Evolutionary conservation across 2,888 invertebrate species (phyloP).

Genomic region (Leptopterna dolabrata): DNA sequence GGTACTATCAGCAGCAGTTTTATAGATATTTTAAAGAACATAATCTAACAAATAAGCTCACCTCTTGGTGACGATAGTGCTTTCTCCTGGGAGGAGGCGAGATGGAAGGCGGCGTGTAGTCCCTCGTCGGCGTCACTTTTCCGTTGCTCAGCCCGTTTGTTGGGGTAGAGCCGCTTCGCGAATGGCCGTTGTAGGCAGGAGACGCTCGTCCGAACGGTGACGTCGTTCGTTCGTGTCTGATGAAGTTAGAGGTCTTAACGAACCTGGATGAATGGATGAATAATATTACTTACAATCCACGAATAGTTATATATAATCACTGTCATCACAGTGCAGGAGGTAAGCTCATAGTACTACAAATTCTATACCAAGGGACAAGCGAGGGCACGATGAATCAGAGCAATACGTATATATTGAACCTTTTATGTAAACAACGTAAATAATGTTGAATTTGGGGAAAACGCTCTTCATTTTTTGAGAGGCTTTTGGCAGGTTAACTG

Average conservation of each 20-base stretch:
- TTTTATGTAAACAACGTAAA: too few species aligned
- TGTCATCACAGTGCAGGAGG: too few species aligned
- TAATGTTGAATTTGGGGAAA: too few species aligned
- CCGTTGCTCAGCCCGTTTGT: slow-evolving; percentile 53
- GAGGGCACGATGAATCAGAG: too few species aligned
- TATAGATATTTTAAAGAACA: too few species aligned
- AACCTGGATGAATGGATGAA: slow-evolving; percentile 51
- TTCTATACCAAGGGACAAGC: too few species aligned
- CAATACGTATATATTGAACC: too few species aligned
- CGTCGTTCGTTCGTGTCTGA: slow-evolving; percentile 57
- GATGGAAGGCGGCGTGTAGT: slow-evolving; percentile 57
- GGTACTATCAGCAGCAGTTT: too few species aligned
- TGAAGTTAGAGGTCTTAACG: slow-evolving; percentile 59
- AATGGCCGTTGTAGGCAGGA: slow-evolving; percentile 61
- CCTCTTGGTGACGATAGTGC: slow-evolving; percentile 49
- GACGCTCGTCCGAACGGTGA: slow-evolving; percentile 60
- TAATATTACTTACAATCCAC: background rate
- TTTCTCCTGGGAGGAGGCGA: slow-evolving; percentile 58
- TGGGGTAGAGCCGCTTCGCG: slow-evolving; percentile 44
- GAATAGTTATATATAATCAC: too few species aligned
- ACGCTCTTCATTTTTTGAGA: too few species aligned
- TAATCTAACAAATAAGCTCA: background rate
- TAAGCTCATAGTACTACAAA: too few species aligned
- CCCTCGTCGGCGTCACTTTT: slow-evolving; percentile 54
- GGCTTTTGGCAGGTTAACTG: too few species aligned